Percentiles rank a stretch among this genome's conserved stretches.
These are phyloP conservation scores for Mya arenaria DNA, from an alignment of 1,140 invertebrate species.

Conservation along the genomic window DNA sequence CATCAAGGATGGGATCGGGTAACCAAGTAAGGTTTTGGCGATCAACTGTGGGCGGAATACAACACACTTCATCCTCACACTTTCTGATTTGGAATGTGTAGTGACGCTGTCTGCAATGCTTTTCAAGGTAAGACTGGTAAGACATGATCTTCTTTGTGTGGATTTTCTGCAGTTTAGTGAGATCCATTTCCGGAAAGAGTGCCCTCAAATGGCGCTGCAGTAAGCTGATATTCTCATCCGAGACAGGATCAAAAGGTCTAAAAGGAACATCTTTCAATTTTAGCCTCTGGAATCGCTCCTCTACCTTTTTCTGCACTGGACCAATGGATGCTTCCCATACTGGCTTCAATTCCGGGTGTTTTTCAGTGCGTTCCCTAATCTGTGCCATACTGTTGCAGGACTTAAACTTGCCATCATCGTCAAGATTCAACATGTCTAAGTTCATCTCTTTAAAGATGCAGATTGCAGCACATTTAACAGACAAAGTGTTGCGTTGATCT, in stretches of 20 bases:
- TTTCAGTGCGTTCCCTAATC: slow-evolving; percentile 31
- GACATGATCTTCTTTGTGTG: slow-evolving; percentile 1
- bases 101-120: background rate
- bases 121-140: slow-evolving; percentile 1
- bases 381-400: background rate
- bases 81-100: slow-evolving; percentile 54
- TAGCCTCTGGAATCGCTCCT: slow-evolving; percentile 17
- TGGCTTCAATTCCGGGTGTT: background rate
- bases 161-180: slow-evolving; percentile 8
- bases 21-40: slow-evolving; percentile 40
- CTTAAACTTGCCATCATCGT: background rate
- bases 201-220: slow-evolving; percentile 8
- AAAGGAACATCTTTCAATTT: slow-evolving; percentile 45
- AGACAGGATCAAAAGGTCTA: slow-evolving; percentile 4
- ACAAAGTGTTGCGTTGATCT: background rate
- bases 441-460: too few relatives aligned
- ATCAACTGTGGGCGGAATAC: background rate
- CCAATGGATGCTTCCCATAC: background rate
- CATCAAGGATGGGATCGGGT: slow-evolving; percentile 46
- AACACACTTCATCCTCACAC: slow-evolving; percentile 38
- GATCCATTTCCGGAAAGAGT: slow-evolving; percentile 38
- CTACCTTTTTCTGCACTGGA: background rate
- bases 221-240: slow-evolving; percentile 31
- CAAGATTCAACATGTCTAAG: too few relatives aligned
- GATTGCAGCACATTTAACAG: background rate